Base-by-base conservation (phyloP, 2,113 vertebrate genomes). In the Coptodon rendalli region DNA sequence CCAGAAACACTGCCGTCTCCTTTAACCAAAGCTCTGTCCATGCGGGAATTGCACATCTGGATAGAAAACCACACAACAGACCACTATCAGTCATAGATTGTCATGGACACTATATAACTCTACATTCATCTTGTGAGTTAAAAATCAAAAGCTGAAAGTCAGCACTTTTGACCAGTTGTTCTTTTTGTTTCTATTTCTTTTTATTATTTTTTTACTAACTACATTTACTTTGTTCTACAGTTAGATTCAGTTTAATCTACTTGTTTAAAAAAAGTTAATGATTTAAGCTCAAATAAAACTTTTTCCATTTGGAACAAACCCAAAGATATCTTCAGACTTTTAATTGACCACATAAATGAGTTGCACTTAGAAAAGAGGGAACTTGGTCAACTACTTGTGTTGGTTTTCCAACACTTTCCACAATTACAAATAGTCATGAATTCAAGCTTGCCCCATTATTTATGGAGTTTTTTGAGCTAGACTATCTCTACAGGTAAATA, bases 341-440 rank as follows among this genome's bases (percentile, higher is more conserved):
- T 9, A 71, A 43, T 1, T 22, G 7, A 45, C 7, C 38, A 45
- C 66, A 27, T 71, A 27, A 43, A 24, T 0, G 8, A 16, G 38
- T 22, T 14, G n/a, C 13, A 43, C 66, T 43, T 43, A 73, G 68
- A 45, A 73, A 73, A 45, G 8, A 45, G 14, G 22, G 14, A 27
- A 73, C 22, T 27, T 73, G 0, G 13, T 73, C 0, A 6, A 27
- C 40, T 27, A 1, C 13, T 45, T 45, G 13, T 27, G 40, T 27
- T 73, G 38, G 13, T 45, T 45, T 73, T 34, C 29, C 57, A 61
- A 19, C 57, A 27, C 9, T 27, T 45, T 43, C 38, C 8, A 71
- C 38, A 43, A 24, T 71, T 43, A 3, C 13, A 45, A 71, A 43
- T 24, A 4, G 66, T 68, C 10, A 40, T 22, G n/a, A 71, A 71